Conservation (phyloP, 2,888 invertebrate species). For the Ctena decussata region DNA sequence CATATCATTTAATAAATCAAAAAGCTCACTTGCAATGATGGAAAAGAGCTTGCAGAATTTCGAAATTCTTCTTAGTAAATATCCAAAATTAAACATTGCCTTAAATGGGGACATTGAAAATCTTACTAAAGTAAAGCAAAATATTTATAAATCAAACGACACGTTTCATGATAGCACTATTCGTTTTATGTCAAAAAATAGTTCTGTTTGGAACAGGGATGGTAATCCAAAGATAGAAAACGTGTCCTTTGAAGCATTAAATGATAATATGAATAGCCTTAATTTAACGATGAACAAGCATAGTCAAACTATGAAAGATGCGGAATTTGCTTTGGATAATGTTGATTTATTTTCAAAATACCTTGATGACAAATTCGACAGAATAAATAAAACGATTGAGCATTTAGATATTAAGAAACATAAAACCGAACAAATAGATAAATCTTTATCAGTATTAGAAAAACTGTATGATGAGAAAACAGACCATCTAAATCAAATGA, state of each 20-base stretch:
- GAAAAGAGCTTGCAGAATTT: not conserved
- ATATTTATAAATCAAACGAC: not conserved
- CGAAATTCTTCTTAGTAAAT: not conserved
- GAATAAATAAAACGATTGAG: not conserved
- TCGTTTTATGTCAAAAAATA: not conserved
- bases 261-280: slow-evolving; percentile 19
- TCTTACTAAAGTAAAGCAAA: not conserved
- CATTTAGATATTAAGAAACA: not conserved
- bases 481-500: not conserved
- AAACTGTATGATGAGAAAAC: not conserved
- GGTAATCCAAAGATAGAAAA: slow-evolving; percentile 21
- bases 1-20: not conserved
- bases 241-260: not conserved
- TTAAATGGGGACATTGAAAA: not conserved
- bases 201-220: slow-evolving; percentile 23
- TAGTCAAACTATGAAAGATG: slow-evolving; percentile 13
- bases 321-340: not conserved
- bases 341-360: slow-evolving; percentile 1
- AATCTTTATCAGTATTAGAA: not conserved
- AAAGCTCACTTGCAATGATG: not conserved
- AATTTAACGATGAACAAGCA: slow-evolving; percentile 22
- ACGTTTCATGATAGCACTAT: not conserved
- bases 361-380: not conserved
- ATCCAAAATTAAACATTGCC: not conserved
- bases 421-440: not conserved